A percentile compares a stretch with the other conserved stretches of the same genome.
These are phyloP conservation scores for Xerus rutilus DNA, from an alignment of 2,797 vertebrate genomes.

Conservation along the genomic window DNA sequence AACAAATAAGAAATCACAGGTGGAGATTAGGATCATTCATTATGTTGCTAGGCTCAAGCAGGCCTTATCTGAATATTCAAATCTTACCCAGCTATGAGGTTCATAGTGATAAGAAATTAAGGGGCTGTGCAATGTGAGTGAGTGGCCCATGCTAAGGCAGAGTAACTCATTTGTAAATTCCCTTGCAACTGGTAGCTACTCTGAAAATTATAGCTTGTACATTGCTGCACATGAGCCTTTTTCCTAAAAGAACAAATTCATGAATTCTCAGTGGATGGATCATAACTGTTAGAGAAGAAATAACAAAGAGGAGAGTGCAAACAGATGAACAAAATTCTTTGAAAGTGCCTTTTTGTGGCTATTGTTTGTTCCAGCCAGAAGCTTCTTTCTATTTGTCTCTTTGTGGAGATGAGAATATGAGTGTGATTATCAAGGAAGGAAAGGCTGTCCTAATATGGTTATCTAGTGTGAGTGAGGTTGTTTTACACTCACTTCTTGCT, in stretches of 20 bases:
- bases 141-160: not conserved
- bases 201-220: not conserved
- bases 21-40: not conserved
- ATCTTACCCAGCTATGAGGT: not conserved
- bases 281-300: not conserved
- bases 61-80: not conserved
- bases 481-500: conserved; percentile 22
- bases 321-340: conserved; percentile 19
- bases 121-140: not conserved
- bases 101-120: not conserved
- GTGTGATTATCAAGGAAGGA: not conserved
- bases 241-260: not conserved
- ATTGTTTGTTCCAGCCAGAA: not conserved
- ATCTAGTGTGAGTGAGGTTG: not conserved
- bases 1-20: not conserved
- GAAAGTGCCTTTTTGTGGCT: not conserved
- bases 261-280: not conserved
- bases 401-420: not conserved
- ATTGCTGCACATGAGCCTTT: not conserved
- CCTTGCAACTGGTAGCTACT: not conserved
- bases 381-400: not conserved
- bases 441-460: not conserved
- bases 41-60: not conserved
- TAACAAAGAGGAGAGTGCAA: not conserved
- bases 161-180: not conserved